Evolutionary conservation across 2,113 vertebrate species (phyloP).

Genomic region (Felis chaus): DNA sequence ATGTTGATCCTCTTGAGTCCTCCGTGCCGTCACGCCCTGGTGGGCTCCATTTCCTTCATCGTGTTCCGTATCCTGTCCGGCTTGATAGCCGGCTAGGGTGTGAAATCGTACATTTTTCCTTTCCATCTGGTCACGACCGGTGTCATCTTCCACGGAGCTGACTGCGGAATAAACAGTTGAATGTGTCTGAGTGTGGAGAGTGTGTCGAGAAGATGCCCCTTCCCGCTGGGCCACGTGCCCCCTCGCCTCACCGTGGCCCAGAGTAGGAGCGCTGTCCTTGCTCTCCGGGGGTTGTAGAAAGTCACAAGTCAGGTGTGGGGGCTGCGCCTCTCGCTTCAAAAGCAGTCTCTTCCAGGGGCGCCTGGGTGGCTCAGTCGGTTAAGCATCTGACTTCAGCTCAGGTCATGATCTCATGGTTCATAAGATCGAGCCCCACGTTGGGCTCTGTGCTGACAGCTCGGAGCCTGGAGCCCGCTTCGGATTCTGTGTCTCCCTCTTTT

Average conservation of each 20-base stretch:
- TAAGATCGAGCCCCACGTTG: no score
- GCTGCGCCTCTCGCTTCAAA: not conserved
- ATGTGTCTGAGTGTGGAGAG: not conserved
- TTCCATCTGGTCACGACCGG: not conserved
- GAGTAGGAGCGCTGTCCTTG: not conserved
- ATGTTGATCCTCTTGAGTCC: rapidly evolving
- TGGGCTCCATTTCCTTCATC: not conserved
- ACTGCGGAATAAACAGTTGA: constrained; percentile 41
- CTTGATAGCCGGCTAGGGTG: not conserved
- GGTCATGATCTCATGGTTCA: no score
- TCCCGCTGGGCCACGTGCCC: no score
- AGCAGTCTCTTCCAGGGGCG: no score
- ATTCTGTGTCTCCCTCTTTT: no score
- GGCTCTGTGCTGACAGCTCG: no score
- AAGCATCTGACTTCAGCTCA: no score
- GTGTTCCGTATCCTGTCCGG: not conserved
- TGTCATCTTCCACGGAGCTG: not conserved
- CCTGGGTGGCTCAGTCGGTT: no score
- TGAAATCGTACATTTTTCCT: not conserved
- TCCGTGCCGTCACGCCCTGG: not conserved
- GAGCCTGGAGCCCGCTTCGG: no score
- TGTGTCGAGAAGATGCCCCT: not conserved
- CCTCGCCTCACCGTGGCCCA: not conserved
- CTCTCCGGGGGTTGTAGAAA: no score
- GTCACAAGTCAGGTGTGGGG: not conserved